phyloP scores from a whole-genome alignment of 2,113 vertebrate genomes.

The Origma solitaria region DNA sequence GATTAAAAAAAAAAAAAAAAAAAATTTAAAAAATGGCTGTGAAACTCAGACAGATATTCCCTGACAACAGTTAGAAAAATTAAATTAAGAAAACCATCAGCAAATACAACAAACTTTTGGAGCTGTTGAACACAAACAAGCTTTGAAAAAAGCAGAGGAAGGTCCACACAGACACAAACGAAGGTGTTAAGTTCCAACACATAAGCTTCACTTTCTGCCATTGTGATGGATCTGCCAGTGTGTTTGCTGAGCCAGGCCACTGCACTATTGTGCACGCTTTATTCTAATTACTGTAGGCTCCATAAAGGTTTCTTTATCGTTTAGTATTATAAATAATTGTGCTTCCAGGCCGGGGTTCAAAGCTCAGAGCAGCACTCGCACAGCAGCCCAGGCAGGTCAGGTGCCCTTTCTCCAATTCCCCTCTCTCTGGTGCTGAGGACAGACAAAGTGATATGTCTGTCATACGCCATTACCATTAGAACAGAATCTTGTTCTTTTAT shows the following conservation, averaged over 20 bases:
- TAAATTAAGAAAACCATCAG: background rate
- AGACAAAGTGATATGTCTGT: constrained; percentile 81
- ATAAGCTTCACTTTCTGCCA: constrained; percentile 4
- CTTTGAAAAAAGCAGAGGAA: background rate
- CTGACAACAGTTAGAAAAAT: background rate
- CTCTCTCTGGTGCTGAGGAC: constrained; percentile 68
- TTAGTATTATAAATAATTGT: constrained; percentile 72
- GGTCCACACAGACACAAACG: background rate
- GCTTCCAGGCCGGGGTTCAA: constrained; percentile 66
- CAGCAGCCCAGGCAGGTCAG: constrained; percentile 69
- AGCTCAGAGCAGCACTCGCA: constrained; percentile 57
- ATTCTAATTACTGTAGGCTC: constrained; percentile 61
- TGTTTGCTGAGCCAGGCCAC: background rate
- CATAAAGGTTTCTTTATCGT: constrained; percentile 60
- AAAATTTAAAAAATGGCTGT: background rate
- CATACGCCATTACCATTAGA: constrained; percentile 81
- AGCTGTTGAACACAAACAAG: background rate
- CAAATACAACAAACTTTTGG: background rate
- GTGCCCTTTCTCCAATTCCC: constrained; percentile 67
- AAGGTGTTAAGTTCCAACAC: constrained; percentile 11
- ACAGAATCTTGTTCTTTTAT: constrained; percentile 83
- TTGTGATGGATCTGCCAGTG: background rate
- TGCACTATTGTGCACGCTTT: constrained; percentile 31
- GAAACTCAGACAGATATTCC: background rate
- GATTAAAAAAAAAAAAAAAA: background rate